Conservation (phyloP, 2,113 vertebrate species). For the Corydoras maculifer region DNA sequence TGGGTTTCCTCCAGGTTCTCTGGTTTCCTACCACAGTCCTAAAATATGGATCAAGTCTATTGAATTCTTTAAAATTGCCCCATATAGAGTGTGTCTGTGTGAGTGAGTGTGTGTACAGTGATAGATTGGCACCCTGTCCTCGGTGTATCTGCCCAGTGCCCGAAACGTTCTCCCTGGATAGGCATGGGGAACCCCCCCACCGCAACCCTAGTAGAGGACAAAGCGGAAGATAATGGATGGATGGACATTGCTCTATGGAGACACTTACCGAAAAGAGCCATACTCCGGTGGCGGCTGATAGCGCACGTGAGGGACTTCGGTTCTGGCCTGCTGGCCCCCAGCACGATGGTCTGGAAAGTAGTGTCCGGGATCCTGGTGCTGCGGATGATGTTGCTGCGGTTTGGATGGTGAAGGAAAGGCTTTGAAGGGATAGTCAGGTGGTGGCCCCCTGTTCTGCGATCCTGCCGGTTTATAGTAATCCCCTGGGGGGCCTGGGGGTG, state of each 20-base stretch:
- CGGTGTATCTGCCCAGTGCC: no score
- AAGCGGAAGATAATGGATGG: no score
- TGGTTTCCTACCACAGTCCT: no score
- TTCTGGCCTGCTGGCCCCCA: conserved; percentile 72
- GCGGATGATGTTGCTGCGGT: conserved; percentile 62
- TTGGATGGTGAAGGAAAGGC: conserved; percentile 73
- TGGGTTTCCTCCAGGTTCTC: no score
- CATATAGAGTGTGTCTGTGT: no score
- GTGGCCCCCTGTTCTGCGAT: conserved; percentile 81
- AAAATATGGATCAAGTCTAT: no score
- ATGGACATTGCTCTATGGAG: not conserved
- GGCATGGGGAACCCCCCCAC: no score
- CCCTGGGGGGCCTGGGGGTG: conserved; percentile 62
- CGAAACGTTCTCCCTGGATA: no score
- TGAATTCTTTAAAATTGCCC: no score
- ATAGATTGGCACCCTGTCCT: no score
- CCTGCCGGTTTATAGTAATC: conserved; percentile 83
- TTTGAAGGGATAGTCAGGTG: conserved; percentile 93
- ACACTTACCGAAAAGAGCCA: conserved; percentile 85
- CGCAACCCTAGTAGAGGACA: no score
- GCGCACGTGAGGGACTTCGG: conserved; percentile 84
- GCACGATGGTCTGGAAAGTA: conserved; percentile 82
- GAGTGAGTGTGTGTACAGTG: no score
- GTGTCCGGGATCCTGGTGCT: conserved; percentile 73
- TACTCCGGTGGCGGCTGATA: conserved; percentile 97